A percentile compares a stretch with the other conserved stretches of the same genome.
Conservation (phyloP, 2,113 vertebrate genomes). For the Coturnix japonica region DNA sequence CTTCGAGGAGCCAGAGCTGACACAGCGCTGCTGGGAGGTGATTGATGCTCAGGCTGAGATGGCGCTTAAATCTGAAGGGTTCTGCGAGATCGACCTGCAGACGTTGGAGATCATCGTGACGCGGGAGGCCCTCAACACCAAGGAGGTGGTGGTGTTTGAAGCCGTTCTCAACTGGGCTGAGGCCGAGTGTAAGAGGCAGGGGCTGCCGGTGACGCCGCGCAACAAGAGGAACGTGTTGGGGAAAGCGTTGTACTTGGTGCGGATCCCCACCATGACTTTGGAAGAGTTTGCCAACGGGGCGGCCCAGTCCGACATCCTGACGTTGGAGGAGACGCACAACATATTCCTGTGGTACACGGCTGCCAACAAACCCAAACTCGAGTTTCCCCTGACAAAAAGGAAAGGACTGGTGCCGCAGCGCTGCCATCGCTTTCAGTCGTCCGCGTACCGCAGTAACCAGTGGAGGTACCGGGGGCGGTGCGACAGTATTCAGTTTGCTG, state of each 20-base stretch:
- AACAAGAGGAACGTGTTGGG: constrained; percentile 90
- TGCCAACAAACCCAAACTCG: constrained; percentile 88
- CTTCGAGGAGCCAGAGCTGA: constrained; percentile 95
- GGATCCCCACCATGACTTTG: constrained; percentile 92
- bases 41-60: constrained; percentile 97
- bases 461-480: constrained; percentile 97
- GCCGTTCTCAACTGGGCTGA: constrained; percentile 91
- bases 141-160: constrained; percentile 92
- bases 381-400: constrained; percentile 86
- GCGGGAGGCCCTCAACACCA: constrained; percentile 92
- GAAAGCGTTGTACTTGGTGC: constrained; percentile 89
- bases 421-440: constrained; percentile 95
- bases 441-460: constrained; percentile 96
- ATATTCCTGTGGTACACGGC: constrained; percentile 98
- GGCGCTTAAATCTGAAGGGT: constrained; percentile 91
- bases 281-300: constrained; percentile 95
- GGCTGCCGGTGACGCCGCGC: constrained; percentile 76
- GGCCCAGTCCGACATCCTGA: constrained; percentile 92
- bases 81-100: constrained; percentile 92
- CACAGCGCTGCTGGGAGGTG: constrained; percentile 97
- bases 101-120: constrained; percentile 92
- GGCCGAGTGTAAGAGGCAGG: constrained; percentile 90
- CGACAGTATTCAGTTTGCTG: constrained; percentile 98
- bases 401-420: constrained; percentile 86
- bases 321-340: constrained; percentile 93